phyloP scores from a whole-genome alignment of 2,113 vertebrate genomes.

The Suricata suricatta region DNA sequence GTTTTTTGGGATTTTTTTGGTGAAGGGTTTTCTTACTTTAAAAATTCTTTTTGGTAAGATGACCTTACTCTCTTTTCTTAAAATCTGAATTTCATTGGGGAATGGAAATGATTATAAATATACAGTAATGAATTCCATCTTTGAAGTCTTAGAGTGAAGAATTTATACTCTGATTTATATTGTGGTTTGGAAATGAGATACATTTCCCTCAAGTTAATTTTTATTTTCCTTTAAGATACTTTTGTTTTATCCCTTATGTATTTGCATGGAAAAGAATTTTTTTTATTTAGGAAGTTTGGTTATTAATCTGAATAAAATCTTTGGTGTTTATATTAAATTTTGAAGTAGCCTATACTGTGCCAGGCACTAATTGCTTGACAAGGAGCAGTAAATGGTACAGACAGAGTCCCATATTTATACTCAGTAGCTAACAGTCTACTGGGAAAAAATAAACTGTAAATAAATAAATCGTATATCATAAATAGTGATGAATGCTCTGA shows the following conservation, averaged over 20 bases:
- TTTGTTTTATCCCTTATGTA: not conserved
- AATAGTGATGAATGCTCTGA: not conserved
- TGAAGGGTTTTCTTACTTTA: slow-evolving; percentile 19
- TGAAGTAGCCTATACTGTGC: not conserved
- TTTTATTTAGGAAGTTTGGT: slow-evolving; percentile 15
- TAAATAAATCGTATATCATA: not conserved
- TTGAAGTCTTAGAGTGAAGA: not conserved
- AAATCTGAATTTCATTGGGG: slow-evolving; percentile 47
- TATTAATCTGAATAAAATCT: slow-evolving; percentile 16
- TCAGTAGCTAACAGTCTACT: not conserved
- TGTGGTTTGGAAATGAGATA: slow-evolving; percentile 38
- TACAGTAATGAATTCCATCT: slow-evolving; percentile 1
- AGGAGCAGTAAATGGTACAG: not conserved
- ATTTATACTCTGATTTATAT: slow-evolving; percentile 11
- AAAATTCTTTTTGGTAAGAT: slow-evolving; percentile 27
- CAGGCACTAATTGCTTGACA: not conserved
- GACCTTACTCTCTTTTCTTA: slow-evolving; percentile 25
- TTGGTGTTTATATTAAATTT: slow-evolving; percentile 27
- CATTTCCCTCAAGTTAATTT: slow-evolving; percentile 41
- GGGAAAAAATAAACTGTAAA: not conserved
- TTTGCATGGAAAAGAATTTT: not conserved
- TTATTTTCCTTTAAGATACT: slow-evolving; percentile 48
- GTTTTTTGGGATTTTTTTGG: too few species aligned
- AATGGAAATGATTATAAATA: slow-evolving; percentile 56
- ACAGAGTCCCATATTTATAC: not conserved